These are phyloP conservation scores for Sinentomon sp. DNA, from an alignment of 2,888 invertebrate genomes.

Conservation along the genomic window DNA sequence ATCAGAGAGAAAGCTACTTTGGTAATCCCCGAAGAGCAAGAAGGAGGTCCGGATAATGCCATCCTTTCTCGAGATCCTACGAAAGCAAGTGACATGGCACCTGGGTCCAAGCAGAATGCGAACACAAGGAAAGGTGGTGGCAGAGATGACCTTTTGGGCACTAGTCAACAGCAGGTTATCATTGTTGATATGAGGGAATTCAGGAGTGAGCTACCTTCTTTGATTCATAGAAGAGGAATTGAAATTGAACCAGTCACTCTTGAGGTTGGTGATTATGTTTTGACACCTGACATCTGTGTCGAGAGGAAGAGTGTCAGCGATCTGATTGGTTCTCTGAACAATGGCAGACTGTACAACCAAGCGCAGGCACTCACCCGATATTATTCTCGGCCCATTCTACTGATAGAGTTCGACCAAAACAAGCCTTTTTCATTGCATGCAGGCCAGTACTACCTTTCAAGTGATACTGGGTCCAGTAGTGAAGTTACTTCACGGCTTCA, in stretches of 20 bases:
- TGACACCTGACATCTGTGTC: constrained; percentile 85
- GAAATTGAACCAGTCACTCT: constrained; percentile 73
- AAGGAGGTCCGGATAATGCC: constrained; percentile 43
- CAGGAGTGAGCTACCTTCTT: constrained; percentile 74
- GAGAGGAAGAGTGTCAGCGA: constrained; percentile 91
- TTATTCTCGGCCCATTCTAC: constrained; percentile 59
- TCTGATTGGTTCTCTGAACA: constrained; percentile 77
- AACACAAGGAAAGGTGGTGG: constrained; percentile 3
- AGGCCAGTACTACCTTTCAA: constrained; percentile 47
- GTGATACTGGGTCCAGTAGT: constrained; percentile 41
- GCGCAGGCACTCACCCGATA: constrained; percentile 74
- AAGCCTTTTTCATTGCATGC: constrained; percentile 25
- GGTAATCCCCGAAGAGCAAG: constrained; percentile 47
- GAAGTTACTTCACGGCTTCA: constrained; percentile 66
- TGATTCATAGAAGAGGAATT: constrained; percentile 74
- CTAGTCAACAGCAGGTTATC: constrained; percentile 16
- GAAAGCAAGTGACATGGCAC: constrained; percentile 20
- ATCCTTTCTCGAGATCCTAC: constrained; percentile 21
- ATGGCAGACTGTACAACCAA: constrained; percentile 82
- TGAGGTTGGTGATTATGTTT: constrained; percentile 85
- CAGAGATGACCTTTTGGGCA: not conserved
- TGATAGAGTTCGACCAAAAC: constrained; percentile 88
- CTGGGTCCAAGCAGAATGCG: no score
- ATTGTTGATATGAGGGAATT: constrained; percentile 96
- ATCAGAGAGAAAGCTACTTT: constrained; percentile 53